Base-by-base conservation (phyloP, 37 sponge, comb jelly and placozoan species). In the Corticium candelabrum region DNA sequence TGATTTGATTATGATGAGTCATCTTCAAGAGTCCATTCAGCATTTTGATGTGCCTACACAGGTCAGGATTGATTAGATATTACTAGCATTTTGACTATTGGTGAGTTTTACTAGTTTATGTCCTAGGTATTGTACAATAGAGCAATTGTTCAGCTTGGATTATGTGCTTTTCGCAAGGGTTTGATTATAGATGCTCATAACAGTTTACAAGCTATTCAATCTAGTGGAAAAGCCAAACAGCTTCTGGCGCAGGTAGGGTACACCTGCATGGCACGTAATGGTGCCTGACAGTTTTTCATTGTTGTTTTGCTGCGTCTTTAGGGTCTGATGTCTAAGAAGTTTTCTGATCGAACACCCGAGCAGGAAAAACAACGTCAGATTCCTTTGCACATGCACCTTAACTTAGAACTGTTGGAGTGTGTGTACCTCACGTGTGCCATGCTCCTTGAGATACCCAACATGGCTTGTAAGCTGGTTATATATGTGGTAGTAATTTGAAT, bases 301-400 rank as follows among this genome's bases (percentile, higher is more conserved):
- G n/a, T n/a, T n/a, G n/a, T n/a, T 37, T 81, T 2, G 1, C 2
- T 1, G 21, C 2, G 31, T 1, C 30, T 1, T 5, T 41, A 90
- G 87, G 93, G 93, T 7, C 82, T 86, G 39, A 82, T 84, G 38
- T 79, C 82, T 41, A 82, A 82, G 76, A 37, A 72, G 37, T 41
- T 83, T 32, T 87, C 83, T 37, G 96, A 95, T 40, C 82, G 96
- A 0, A 87, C 82, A 1, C 72, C 80, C n/a, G 96, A 95, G 75
- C 96, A 95, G 73, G 91, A 95, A 83, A 95, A 89, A 81, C 30
- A n/a, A n/a, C n/a, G n/a, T 34, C 79, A 87, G 76, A 85, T 94
- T 36, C 99, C 99, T 34, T 99, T 94, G 82, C 99, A 99, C 87
- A 91, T 92, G 89, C 99, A 99, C 86, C 91, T 99, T 71, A 94